phyloP scores from a whole-genome alignment of 1,140 invertebrate species.

The Prorops nasuta region DNA sequence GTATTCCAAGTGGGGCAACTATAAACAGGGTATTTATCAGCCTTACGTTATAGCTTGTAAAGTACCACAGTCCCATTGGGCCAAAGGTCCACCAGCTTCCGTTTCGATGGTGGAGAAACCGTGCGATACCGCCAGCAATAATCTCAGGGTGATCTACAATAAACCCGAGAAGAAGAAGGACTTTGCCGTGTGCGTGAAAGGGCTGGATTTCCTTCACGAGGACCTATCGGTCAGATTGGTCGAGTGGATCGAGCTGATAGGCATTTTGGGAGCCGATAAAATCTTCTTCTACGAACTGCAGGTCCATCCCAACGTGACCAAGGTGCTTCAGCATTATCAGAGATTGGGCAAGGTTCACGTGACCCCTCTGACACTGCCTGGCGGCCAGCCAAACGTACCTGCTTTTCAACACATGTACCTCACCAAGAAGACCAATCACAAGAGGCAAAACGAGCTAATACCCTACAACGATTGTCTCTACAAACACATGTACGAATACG shows the following conservation, averaged over 20 bases:
- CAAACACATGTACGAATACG: conserved; percentile 86
- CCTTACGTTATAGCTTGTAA: conserved; percentile 89
- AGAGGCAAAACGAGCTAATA: conserved; percentile 92
- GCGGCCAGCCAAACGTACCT: conserved; percentile 86
- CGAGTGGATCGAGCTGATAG: conserved; percentile 93
- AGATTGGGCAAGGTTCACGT: conserved; percentile 74
- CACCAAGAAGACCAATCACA: conserved; percentile 86
- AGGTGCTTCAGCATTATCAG: conserved; percentile 82
- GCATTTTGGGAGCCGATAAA: conserved; percentile 85
- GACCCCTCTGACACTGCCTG: conserved; percentile 84
- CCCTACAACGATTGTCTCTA: conserved; percentile 97
- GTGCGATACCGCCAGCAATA: conserved; percentile 83
- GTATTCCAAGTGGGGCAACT: conserved; percentile 93
- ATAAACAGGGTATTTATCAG: conserved; percentile 87
- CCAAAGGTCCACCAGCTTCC: conserved; percentile 71
- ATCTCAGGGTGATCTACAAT: conserved; percentile 83
- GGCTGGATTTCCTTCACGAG: conserved; percentile 85
- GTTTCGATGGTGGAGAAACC: conserved; percentile 83
- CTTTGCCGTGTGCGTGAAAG: conserved; percentile 95
- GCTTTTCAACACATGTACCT: conserved; percentile 86
- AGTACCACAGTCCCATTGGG: conserved; percentile 71
- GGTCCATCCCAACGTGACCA: conserved; percentile 87
- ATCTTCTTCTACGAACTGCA: conserved; percentile 89
- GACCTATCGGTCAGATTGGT: conserved; percentile 85
- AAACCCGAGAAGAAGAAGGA: conserved; percentile 71